Base-by-base conservation (phyloP, 2,888 invertebrate species). In the Allophyes oxyacanthae region DNA sequence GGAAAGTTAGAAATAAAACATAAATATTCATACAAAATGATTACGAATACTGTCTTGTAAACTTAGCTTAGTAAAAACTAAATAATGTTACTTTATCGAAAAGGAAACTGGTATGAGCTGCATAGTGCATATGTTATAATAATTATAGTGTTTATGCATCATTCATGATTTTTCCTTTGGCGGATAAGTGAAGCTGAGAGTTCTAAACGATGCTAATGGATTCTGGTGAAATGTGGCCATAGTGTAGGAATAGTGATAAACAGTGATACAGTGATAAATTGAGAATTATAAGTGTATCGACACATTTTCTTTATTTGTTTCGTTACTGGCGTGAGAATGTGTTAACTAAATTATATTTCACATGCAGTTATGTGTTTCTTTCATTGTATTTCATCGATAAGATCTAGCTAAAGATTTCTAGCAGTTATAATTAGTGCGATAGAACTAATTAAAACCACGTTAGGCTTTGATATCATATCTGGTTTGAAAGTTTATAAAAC, bases 151-250 rank as follows among this genome's bases (percentile, higher is more conserved):
- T 46, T 26, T 52, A 60, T 68, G 52, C 68, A 68, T 68, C 61
- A 68, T 68, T 68, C 68, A 68, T 68, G 64, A 54, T 55, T 60
- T 60, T 50, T 15, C 68, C 68, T 64, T 64, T 46, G 60, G 36
- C 49, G 60, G 46, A 26, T 40, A 53, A 56, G 36, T 36, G 30
- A 43, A 8, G 44, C 33, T 44, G 40, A 34, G 53, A 50, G 48
- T 49, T 52, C 53, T 49, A 64, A 67, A 41, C 40, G 44, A 56
- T 60, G 50, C 28, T 51, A 63, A 48, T 53, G 44, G 46, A 48
- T 11, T 20, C 28, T 45, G 32, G 37, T 40, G 49, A 66, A 66
- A 66, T 63, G 63, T 57, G 53, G 41, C 56, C 48, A 52, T 52
- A 32, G 55, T 50, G 37, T 34, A 38, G 51, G 51, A 54, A 62